Percentiles rank a stretch among this genome's conserved stretches.
Evolutionary conservation across 2,113 vertebrate species (phyloP).

Genomic region (Oostethus manadensis): DNA sequence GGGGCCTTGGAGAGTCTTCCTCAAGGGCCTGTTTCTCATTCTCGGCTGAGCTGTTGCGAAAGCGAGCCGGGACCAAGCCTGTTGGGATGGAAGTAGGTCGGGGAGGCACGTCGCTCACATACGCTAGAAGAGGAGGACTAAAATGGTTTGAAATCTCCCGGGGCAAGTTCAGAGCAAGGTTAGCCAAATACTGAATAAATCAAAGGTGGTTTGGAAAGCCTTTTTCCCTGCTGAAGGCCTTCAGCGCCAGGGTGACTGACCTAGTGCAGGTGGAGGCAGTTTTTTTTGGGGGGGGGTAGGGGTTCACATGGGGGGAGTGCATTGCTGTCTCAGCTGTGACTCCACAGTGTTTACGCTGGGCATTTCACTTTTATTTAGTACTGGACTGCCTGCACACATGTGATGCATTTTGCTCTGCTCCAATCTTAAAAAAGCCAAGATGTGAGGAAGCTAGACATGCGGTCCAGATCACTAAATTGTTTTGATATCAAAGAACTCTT

Average conservation of each 20-base stretch:
- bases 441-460: neutral
- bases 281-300: neutral
- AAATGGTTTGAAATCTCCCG: slow-evolving; percentile 75
- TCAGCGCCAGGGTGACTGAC: slow-evolving; percentile 73
- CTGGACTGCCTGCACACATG: neutral
- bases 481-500: neutral
- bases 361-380: slow-evolving; percentile 16
- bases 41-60: slow-evolving; percentile 57
- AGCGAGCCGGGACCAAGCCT: slow-evolving; percentile 50
- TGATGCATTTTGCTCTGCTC: neutral
- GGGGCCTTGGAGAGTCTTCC: slow-evolving; percentile 39
- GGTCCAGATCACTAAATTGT: neutral
- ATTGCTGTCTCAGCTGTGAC: slow-evolving; percentile 40
- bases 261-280: slow-evolving; percentile 75
- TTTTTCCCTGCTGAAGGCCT: slow-evolving; percentile 39
- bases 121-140: slow-evolving; percentile 54
- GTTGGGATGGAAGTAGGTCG: slow-evolving; percentile 57
- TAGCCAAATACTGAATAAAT: slow-evolving; percentile 97
- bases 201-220: slow-evolving; percentile 65
- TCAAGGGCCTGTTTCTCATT: slow-evolving; percentile 65
- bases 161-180: slow-evolving; percentile 93
- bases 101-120: slow-evolving; percentile 53
- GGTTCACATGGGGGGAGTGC: slow-evolving; percentile 24
- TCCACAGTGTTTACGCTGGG: slow-evolving; percentile 34
- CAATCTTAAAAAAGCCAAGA: neutral